phyloP scores from a whole-genome alignment of 2,113 vertebrate genomes.

The Paraplagusia blochii region DNA sequence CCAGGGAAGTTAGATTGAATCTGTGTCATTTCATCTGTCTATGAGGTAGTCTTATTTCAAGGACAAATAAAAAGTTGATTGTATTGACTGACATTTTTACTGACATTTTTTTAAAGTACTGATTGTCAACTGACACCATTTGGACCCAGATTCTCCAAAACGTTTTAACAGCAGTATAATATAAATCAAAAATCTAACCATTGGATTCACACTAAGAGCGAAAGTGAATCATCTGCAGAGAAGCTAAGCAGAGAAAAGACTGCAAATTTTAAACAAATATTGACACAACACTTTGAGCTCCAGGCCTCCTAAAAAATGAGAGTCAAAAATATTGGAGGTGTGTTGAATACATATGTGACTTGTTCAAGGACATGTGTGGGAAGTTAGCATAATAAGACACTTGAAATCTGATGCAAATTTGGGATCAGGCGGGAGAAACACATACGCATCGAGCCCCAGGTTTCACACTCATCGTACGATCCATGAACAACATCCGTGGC shows the following conservation, averaged over 20 bases:
- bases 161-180: too few relatives aligned
- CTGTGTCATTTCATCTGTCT: neutral
- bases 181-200: too few relatives aligned
- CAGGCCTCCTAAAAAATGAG: conserved; percentile 1
- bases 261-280: neutral
- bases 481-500: neutral
- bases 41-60: neutral
- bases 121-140: too few relatives aligned
- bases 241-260: neutral
- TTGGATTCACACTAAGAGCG: neutral
- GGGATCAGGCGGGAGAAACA: conserved; percentile 7
- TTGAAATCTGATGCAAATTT: neutral
- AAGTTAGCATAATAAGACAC: neutral
- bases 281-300: neutral
- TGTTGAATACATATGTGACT: neutral
- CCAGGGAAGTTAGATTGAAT: neutral
- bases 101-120: too few relatives aligned
- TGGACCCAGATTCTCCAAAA: too few relatives aligned
- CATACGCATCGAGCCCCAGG: neutral
- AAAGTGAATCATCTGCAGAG: neutral
- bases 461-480: neutral
- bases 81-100: too few relatives aligned
- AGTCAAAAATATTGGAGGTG: neutral
- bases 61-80: too few relatives aligned
- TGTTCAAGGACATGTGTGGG: conserved; percentile 9